Conservation (phyloP, 2,113 vertebrate genomes). For the Anhinga rufa region DNA sequence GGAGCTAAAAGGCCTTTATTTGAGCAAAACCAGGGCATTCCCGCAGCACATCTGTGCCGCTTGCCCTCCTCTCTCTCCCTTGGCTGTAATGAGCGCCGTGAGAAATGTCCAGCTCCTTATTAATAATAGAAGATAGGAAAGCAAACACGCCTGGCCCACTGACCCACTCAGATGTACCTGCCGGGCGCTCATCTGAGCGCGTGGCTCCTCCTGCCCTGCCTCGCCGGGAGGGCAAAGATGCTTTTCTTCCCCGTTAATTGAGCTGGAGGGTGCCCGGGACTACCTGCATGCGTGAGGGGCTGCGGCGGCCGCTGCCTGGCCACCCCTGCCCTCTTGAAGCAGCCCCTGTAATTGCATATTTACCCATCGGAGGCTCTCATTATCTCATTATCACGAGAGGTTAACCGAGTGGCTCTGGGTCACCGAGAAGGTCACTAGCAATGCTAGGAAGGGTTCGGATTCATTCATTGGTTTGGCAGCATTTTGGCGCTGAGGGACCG, state of each 20-base stretch:
- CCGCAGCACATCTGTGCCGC: background rate
- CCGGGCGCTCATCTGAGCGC: background rate
- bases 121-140: background rate
- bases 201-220: background rate
- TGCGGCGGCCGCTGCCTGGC: background rate
- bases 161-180: background rate
- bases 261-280: background rate
- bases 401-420: background rate
- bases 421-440: background rate
- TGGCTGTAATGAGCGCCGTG: background rate
- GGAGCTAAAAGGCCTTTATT: background rate
- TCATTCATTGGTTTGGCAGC: background rate
- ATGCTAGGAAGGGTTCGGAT: background rate
- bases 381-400: background rate
- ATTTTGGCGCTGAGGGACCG: fast-evolving
- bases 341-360: background rate
- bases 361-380: background rate
- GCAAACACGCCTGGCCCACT: background rate
- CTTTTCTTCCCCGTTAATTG: background rate
- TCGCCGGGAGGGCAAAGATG: background rate
- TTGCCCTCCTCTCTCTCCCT: background rate
- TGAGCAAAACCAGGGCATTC: background rate
- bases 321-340: background rate
- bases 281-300: fast-evolving
- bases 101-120: background rate